Percentiles rank a stretch among this genome's conserved stretches.
Evolutionary conservation across 1,140 invertebrate genomes (phyloP).

Genomic region (Bombus confusus): DNA sequence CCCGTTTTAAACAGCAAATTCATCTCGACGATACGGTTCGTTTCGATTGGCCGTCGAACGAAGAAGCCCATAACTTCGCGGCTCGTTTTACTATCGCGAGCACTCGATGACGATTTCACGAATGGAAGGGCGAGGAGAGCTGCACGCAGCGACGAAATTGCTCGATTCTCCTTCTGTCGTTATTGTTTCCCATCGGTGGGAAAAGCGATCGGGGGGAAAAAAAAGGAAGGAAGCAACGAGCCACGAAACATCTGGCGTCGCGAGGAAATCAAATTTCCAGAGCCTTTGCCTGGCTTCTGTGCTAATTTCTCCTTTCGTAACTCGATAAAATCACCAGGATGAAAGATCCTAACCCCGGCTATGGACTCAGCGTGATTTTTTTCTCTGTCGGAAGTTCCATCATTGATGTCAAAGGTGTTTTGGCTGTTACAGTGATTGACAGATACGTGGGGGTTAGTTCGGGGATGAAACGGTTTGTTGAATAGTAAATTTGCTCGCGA

Average conservation of each 20-base stretch:
- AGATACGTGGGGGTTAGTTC: too few relatives aligned
- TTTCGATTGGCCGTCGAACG: not conserved
- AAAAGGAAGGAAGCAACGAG: conserved; percentile 54
- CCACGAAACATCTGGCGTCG: conserved; percentile 70
- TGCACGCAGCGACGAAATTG: too few relatives aligned
- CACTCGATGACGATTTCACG: too few relatives aligned
- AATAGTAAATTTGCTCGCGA: too few relatives aligned
- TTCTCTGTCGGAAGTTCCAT: not conserved
- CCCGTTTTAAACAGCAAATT: conserved; percentile 6
- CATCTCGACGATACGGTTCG: not conserved
- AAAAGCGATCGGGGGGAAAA: conserved; percentile 43
- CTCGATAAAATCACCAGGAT: conserved; percentile 35
- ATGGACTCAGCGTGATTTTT: not conserved
- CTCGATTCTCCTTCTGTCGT: not conserved
- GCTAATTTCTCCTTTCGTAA: conserved; percentile 75
- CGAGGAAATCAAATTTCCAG: conserved; percentile 77
- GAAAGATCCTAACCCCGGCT: conserved; percentile 48
- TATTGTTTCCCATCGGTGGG: conserved; percentile 48
- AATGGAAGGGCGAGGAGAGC: too few relatives aligned
- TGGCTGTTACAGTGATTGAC: too few relatives aligned
- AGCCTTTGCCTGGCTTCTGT: conserved; percentile 55
- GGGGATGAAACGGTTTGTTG: too few relatives aligned
- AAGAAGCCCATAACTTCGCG: not conserved
- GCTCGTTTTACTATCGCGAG: too few relatives aligned
- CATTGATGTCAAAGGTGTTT: too few relatives aligned